Base-by-base conservation (phyloP, 1,140 invertebrate genomes). In the Drosophila simulans region DNA sequence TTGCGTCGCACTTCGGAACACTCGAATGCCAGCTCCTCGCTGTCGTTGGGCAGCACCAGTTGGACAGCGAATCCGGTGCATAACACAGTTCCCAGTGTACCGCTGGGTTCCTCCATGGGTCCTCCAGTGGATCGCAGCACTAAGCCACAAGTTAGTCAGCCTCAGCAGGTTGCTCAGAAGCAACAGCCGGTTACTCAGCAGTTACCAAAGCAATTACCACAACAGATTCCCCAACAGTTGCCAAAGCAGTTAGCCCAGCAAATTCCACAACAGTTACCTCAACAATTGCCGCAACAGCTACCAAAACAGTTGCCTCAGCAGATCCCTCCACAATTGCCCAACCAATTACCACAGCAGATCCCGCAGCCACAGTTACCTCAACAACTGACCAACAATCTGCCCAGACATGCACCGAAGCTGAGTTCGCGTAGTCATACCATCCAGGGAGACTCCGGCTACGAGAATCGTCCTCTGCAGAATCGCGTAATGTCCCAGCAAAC, bases 21-120 rank as follows among this genome's bases (percentile, higher is more conserved):
- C 37, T 91, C 85, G 7, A 85, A 73, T 46, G 73, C 77, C 66
- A 88, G 85, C 34, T 82, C 83, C 0, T 71, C 62, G 34, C 1
- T 82, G 0, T 85, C 81, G 3, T 34, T 80, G 55, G 58, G 71
- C 13, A 81, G 75, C 58, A 85, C 90, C 7, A 91, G 79, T 55
- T 91, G 90, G 90, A 91, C 90, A 22, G 69, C 85, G 3, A 91
- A 91, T 86, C 90, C 90, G 0, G 75, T 85, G 64, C 82, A 90
- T 25, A 65, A 62, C 34, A 71, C 68, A 22, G 48, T 22, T 3
- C 56, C 56, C 7, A n/a, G 31, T 31, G 8, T 31, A 31, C 31
- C 40, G 1, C 2, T 56, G 25, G 17, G 27, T 17, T 34, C 54
- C 27, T 17, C 54, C 20, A 37, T 37, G 35, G 66, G 62, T 10